Base-by-base conservation (phyloP, 2,888 invertebrate genomes). In the Euspilapteryx auroguttella region DNA sequence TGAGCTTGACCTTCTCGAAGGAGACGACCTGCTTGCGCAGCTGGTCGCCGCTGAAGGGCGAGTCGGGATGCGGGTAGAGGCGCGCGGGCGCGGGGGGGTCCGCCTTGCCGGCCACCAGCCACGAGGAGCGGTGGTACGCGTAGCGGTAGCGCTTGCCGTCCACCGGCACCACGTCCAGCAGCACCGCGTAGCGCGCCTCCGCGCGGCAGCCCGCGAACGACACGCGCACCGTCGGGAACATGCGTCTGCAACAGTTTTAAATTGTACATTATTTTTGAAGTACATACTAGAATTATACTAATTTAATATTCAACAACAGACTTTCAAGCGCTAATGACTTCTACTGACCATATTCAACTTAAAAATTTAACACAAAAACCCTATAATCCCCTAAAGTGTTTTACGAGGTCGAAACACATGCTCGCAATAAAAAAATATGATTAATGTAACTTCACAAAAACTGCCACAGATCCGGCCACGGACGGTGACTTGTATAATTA, bases 81-180 rank as follows among this genome's bases (percentile, higher is more conserved):
- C 96, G 81, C 38, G 91, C 87, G 36, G 94, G 94, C 20, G 93
- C 87, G 48, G 96, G 95, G 9, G 95, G 96, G 79, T 98, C 97
- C 24, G 97, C 97, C 73, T 98, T 97, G 39, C 97, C 97, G 14
- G 97, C 97, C 42, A 96, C 95, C 52, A 96, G 81, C 97, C 97
- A 98, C 30, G 94, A 94, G 40, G 94, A 95, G 50, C 95, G 87
- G 79, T 97, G 97, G 80, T 98, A 98, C 40, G 97, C 96, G 81
- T 98, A 98, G 37, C 95, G 86, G 78, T 94, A 94, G 32, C 97
- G 83, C 73, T 96, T 93, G 71, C 90, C 90, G 78, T 98, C 97
- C 54, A 97, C 93, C 34, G 96, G 95, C 37, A 96, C 91, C 53
- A 97, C 93, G 79, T 98, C 97, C 80, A 98, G 82, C 43, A 96